Evolutionary conservation across 2,797 vertebrate species (phyloP).

Genomic region (Antennarius maculatus): DNA sequence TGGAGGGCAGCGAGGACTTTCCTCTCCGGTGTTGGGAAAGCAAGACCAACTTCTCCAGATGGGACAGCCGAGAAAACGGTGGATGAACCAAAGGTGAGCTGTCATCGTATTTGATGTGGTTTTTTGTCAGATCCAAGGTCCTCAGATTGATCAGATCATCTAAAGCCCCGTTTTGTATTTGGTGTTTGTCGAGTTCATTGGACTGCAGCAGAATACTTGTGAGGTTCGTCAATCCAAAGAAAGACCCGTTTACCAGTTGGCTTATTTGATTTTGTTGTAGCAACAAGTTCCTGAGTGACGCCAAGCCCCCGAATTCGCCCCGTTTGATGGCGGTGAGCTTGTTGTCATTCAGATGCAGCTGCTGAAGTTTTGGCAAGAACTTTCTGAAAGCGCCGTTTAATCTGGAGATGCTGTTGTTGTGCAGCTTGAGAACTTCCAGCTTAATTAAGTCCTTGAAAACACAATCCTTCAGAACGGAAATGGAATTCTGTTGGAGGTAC

Average conservation of each 20-base stretch:
- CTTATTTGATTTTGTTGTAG: constrained; percentile 65
- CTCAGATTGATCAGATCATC: constrained; percentile 56
- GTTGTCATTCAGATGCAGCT: constrained; percentile 63
- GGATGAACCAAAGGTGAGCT: neutral
- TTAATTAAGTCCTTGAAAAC: constrained; percentile 57
- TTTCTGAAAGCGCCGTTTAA: constrained; percentile 52
- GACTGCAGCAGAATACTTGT: constrained; percentile 39
- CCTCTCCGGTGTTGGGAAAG: constrained; percentile 49
- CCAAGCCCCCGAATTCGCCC: constrained; percentile 50
- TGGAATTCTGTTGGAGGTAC: constrained; percentile 57
- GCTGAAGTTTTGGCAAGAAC: constrained; percentile 55
- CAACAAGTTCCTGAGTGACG: constrained; percentile 52
- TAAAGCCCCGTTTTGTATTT: constrained; percentile 39
- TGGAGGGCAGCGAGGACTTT: constrained; percentile 56
- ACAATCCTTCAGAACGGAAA: constrained; percentile 51
- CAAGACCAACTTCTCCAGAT: constrained; percentile 56
- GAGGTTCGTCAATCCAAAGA: constrained; percentile 60
- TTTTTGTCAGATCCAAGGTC: constrained; percentile 65
- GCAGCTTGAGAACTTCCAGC: constrained; percentile 63
- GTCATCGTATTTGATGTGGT: constrained; percentile 39
- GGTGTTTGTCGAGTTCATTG: constrained; percentile 35
- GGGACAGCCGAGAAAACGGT: constrained; percentile 67
- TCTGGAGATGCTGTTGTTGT: constrained; percentile 51
- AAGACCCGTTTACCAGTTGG: constrained; percentile 24
- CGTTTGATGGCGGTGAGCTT: constrained; percentile 33